phyloP scores from a whole-genome alignment of 2,113 vertebrate genomes.

The Melanerpes aurifrons region DNA sequence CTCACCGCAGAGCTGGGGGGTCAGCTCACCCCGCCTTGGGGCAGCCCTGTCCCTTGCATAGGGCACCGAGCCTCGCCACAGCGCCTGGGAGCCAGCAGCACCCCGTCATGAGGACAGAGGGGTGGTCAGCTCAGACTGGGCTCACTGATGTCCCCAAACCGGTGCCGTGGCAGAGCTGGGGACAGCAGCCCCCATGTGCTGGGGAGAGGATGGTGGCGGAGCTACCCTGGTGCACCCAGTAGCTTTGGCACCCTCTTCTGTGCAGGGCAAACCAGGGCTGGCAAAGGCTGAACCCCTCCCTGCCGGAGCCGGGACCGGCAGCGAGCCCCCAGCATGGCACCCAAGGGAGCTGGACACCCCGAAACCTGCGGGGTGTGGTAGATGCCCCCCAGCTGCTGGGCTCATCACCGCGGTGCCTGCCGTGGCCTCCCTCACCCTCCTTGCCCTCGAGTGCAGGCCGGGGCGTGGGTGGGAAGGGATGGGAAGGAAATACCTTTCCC shows the following conservation, averaged over 20 bases:
- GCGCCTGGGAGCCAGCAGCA: not conserved
- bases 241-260: not conserved
- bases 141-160: not conserved
- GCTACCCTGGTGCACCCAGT: fast-evolving
- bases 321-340: fast-evolving
- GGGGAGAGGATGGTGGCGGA: not conserved
- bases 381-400: not conserved
- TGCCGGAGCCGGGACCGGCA: not conserved
- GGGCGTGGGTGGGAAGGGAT: not conserved
- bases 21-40: fast-evolving
- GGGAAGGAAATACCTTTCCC: not conserved
- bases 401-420: fast-evolving
- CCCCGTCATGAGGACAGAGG: fast-evolving
- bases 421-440: not conserved
- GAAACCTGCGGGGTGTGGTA: fast-evolving
- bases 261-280: fast-evolving
- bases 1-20: not conserved
- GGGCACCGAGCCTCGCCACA: not conserved
- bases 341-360: not conserved
- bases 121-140: not conserved
- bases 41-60: not conserved
- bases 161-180: fast-evolving
- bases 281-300: not conserved
- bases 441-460: fast-evolving
- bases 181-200: fast-evolving